Evolutionary conservation across 2,797 vertebrate genomes (phyloP).

Genomic region (Decapterus maruadsi): DNA sequence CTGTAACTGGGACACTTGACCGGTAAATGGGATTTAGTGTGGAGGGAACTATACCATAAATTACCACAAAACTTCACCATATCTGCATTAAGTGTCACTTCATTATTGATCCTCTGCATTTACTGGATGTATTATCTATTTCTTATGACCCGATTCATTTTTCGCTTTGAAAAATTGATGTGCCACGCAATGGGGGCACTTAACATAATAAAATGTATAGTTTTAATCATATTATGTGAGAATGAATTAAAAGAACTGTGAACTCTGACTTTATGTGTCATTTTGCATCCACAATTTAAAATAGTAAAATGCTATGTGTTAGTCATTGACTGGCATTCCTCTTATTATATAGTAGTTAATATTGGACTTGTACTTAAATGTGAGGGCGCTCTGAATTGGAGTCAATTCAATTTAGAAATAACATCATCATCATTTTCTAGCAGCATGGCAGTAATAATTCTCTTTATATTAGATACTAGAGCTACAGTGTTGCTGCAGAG

Average conservation of each 20-base stretch:
- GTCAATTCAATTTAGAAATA: not conserved
- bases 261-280: not conserved
- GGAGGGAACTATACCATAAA: slow-evolving; percentile 27
- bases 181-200: slow-evolving; percentile 16
- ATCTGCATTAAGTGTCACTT: slow-evolving; percentile 36
- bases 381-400: not conserved
- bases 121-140: slow-evolving; percentile 29
- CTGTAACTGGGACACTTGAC: slow-evolving; percentile 28
- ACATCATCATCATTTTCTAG: not conserved
- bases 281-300: not conserved
- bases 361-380: not conserved
- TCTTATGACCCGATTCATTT: slow-evolving; percentile 13
- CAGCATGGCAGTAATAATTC: not conserved
- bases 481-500: not conserved
- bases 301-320: not conserved
- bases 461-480: not conserved
- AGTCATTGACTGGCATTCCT: not conserved
- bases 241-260: slow-evolving; percentile 20
- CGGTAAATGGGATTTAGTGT: slow-evolving; percentile 37
- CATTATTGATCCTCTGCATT: slow-evolving; percentile 38
- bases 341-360: not conserved
- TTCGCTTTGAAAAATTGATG: slow-evolving; percentile 31
- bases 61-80: slow-evolving; percentile 41
- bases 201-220: slow-evolving; percentile 23
- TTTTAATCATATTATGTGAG: slow-evolving; percentile 29